Evolutionary conservation across 1,140 invertebrate species (phyloP).

Genomic region (Agrypnia vestita): DNA sequence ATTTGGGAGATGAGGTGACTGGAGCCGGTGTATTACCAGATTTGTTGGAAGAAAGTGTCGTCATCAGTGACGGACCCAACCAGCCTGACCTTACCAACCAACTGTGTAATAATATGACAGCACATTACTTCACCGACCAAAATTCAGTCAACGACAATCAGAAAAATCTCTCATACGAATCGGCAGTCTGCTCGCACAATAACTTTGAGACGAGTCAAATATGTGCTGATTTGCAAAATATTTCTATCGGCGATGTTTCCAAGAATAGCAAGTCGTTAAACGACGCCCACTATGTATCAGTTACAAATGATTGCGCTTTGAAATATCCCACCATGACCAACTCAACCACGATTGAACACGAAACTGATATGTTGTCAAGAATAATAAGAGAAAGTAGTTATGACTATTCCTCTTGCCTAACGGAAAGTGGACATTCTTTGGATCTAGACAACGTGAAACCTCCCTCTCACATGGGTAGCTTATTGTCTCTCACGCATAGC

Average conservation of each 20-base stretch:
- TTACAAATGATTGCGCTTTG: not conserved
- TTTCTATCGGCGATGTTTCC: not conserved
- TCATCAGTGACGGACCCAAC: constrained; percentile 61
- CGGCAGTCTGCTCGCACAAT: not conserved
- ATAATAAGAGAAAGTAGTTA: constrained; percentile 76
- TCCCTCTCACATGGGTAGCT: constrained; percentile 82
- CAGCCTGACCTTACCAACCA: constrained; percentile 67
- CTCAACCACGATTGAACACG: constrained; percentile 75
- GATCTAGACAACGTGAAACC: constrained; percentile 86
- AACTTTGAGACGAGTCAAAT: not conserved
- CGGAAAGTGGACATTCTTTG: constrained; percentile 73
- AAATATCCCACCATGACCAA: constrained; percentile 47
- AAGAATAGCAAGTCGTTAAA: not conserved
- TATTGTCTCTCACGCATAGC: constrained; percentile 77
- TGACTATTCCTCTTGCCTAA: constrained; percentile 66
- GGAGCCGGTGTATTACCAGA: constrained; percentile 64
- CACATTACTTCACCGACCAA: constrained; percentile 53
- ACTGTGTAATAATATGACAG: constrained; percentile 40
- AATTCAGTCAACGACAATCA: not conserved
- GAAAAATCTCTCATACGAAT: not conserved
- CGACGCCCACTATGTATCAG: not conserved
- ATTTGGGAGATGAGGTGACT: constrained; percentile 66
- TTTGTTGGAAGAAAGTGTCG: constrained; percentile 68
- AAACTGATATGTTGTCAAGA: constrained; percentile 81
- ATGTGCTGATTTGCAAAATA: not conserved